A percentile compares a stretch with the other conserved stretches of the same genome.
Conservation (phyloP, 2,888 invertebrate genomes). For the Colostygia pectinataria region DNA sequence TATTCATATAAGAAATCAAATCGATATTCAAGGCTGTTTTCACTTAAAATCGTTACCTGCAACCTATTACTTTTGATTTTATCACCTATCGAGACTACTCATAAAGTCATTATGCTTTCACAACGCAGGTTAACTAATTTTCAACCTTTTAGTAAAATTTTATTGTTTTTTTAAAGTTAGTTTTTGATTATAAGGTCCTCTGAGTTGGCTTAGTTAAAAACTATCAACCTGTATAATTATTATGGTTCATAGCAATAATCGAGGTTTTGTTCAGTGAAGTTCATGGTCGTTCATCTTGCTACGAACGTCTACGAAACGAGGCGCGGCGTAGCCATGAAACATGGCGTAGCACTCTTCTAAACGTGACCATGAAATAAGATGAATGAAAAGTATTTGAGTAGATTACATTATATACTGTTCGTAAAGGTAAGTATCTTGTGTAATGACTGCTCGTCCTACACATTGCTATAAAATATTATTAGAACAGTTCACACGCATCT, state of each 20-base stretch:
- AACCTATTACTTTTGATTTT: conserved; percentile 34
- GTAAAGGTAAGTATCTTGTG: too few relatives aligned
- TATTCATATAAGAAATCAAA: conserved; percentile 33
- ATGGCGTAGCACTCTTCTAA: background rate
- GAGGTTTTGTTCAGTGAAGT: background rate
- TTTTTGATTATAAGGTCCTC: too few relatives aligned
- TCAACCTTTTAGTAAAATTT: background rate
- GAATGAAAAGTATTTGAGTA: background rate
- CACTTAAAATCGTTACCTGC: conserved; percentile 23
- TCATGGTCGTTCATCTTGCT: background rate
- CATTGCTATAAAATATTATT: too few relatives aligned
- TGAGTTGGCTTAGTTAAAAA: too few relatives aligned
- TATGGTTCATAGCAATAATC: too few relatives aligned
- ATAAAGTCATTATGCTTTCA: conserved; percentile 17
- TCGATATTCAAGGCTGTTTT: conserved; percentile 37
- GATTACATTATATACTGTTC: background rate
- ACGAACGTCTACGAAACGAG: background rate
- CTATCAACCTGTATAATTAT: too few relatives aligned
- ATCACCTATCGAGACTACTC: conserved; percentile 30
- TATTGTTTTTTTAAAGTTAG: too few relatives aligned
- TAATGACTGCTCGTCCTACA: too few relatives aligned
- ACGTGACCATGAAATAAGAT: background rate
- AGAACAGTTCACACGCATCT: too few relatives aligned
- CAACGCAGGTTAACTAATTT: conserved; percentile 3
- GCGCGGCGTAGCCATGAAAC: background rate